phyloP scores from a whole-genome alignment of 2,888 invertebrate species.

The Rugalucina vietnamica region DNA sequence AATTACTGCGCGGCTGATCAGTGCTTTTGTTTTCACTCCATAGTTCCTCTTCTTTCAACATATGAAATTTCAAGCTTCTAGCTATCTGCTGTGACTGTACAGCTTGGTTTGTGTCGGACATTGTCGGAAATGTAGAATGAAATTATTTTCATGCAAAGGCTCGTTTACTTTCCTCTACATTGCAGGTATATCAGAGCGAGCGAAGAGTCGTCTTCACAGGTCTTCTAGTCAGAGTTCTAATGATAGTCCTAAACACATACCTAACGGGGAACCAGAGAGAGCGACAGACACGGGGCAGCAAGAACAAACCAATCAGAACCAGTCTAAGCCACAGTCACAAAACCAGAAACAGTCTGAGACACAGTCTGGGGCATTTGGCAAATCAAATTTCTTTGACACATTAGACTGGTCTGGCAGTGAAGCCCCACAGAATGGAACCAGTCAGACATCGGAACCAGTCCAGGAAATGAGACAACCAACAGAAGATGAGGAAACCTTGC shows the following conservation, averaged over 20 bases:
- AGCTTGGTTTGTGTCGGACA: too few relatives aligned
- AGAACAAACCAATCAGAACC: conserved; percentile 1
- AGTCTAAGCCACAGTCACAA: conserved; percentile 52
- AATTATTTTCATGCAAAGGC: too few relatives aligned
- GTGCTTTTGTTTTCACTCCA: too few relatives aligned
- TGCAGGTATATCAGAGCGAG: conserved; percentile 77
- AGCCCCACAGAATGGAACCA: background rate
- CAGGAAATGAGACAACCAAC: conserved; percentile 42
- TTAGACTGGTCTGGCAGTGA: conserved; percentile 59
- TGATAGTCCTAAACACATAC: conserved; percentile 67
- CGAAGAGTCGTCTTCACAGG: conserved; percentile 69
- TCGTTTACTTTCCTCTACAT: too few relatives aligned
- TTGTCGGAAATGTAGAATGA: too few relatives aligned
- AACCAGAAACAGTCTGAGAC: conserved; percentile 41
- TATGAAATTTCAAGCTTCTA: too few relatives aligned
- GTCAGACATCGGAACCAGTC: conserved; percentile 18
- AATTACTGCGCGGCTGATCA: too few relatives aligned
- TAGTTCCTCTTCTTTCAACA: too few relatives aligned
- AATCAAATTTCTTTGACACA: conserved; percentile 61
- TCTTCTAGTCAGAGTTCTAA: conserved; percentile 73
- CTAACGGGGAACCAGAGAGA: conserved; percentile 31
- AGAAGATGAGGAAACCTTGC: conserved; percentile 62
- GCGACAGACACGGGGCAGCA: background rate
- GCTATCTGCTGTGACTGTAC: too few relatives aligned
- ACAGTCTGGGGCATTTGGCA: conserved; percentile 10